Evolutionary conservation across 2,797 vertebrate species (phyloP).

Genomic region (Choloepus didactylus): DNA sequence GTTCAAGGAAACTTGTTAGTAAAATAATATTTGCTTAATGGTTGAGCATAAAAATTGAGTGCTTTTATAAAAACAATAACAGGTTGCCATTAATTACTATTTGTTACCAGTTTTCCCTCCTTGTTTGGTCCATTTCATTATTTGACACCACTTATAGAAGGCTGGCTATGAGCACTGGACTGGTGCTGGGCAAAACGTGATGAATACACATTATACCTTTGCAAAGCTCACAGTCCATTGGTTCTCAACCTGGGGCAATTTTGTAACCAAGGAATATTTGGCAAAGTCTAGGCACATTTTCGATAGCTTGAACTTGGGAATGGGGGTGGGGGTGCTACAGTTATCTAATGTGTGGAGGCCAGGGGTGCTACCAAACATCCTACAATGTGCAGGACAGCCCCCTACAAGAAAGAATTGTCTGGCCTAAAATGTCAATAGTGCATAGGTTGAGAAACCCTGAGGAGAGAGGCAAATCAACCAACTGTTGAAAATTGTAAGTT

Average conservation of each 20-base stretch:
- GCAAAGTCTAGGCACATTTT: not conserved
- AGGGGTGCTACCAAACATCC: not conserved
- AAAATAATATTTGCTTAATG: not conserved
- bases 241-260: not conserved
- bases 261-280: not conserved
- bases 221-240: not conserved
- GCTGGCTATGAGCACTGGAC: not conserved
- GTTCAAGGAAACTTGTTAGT: not conserved
- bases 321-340: not conserved
- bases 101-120: not conserved
- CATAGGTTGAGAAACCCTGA: not conserved
- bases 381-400: not conserved
- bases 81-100: not conserved
- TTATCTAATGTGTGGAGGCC: not conserved
- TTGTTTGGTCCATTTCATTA: not conserved
- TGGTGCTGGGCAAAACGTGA: not conserved
- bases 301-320: not conserved
- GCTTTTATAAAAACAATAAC: not conserved
- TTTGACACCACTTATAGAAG: not conserved
- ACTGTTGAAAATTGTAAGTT: not conserved
- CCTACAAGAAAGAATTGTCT: not conserved
- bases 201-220: not conserved
- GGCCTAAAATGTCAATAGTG: not conserved
- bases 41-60: not conserved
- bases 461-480: not conserved